phyloP scores from a whole-genome alignment of 2,888 invertebrate species.

The Tetramorium bicarinatum region DNA sequence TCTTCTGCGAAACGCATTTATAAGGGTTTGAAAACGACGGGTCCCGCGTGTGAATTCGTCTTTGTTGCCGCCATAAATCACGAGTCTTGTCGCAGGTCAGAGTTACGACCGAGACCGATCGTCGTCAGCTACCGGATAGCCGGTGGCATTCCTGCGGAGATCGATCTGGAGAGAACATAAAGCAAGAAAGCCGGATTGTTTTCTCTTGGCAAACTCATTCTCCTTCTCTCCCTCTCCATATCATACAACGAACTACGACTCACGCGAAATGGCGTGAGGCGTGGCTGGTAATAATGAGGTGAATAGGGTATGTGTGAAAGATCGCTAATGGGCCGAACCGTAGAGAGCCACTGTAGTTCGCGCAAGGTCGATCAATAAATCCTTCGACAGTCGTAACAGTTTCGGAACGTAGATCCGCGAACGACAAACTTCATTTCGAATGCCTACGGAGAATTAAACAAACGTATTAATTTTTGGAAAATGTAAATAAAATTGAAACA shows the following conservation, averaged over 20 bases:
- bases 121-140: constrained; percentile 60
- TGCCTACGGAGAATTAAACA: constrained; percentile 27
- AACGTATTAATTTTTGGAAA: constrained; percentile 20
- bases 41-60: constrained; percentile 47
- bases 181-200: constrained; percentile 68
- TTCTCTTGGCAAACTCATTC: constrained; percentile 55
- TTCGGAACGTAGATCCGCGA: constrained; percentile 50
- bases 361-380: constrained; percentile 54
- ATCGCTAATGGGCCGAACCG: constrained; percentile 44
- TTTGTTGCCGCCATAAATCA: constrained; percentile 63
- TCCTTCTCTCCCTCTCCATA: constrained; percentile 23
- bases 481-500: background rate
- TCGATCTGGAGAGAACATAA: constrained; percentile 53
- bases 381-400: constrained; percentile 24
- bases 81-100: constrained; percentile 45
- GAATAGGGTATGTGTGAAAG: constrained; percentile 61
- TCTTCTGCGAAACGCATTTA: constrained; percentile 34
- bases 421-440: constrained; percentile 19
- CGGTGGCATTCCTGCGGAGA: constrained; percentile 60
- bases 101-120: constrained; percentile 64
- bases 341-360: constrained; percentile 61
- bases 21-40: constrained; percentile 47
- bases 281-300: constrained; percentile 71
- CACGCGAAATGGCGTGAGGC: constrained; percentile 58
- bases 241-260: constrained; percentile 25